Evolutionary conservation across 1,140 invertebrate genomes (phyloP).

Genomic region (Drosophila burlai): DNA sequence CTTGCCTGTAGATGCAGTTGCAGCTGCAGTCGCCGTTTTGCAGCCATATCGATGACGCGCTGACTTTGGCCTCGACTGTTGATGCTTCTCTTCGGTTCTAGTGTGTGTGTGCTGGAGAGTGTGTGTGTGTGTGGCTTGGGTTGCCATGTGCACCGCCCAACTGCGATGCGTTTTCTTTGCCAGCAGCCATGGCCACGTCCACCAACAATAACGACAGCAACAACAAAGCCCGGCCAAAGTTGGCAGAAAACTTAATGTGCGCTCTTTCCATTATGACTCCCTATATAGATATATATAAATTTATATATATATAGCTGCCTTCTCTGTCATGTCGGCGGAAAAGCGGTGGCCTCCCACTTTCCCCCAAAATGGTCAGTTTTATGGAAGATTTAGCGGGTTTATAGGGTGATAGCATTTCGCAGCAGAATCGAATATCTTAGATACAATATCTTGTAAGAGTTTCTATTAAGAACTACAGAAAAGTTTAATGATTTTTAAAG

Average conservation of each 20-base stretch:
- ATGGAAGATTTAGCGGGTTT: constrained; percentile 2
- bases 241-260: constrained; percentile 75
- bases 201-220: constrained; percentile 28
- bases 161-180: constrained; percentile 65
- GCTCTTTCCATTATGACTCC: constrained; percentile 53
- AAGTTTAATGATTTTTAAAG: background rate
- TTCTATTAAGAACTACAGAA: no score
- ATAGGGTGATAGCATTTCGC: background rate
- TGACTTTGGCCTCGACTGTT: constrained; percentile 79
- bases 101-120: background rate
- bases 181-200: constrained; percentile 41
- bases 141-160: constrained; percentile 26
- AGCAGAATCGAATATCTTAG: background rate
- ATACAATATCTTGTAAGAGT: background rate
- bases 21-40: constrained; percentile 49
- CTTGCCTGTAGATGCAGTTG: constrained; percentile 13
- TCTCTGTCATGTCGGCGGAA: constrained; percentile 6
- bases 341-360: background rate
- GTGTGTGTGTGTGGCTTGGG: constrained; percentile 12
- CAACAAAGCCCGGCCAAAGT: constrained; percentile 64
- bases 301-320: background rate
- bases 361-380: constrained; percentile 4
- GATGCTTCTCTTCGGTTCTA: constrained; percentile 23
- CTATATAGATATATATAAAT: constrained; percentile 9
- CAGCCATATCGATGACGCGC: constrained; percentile 76